Evolutionary conservation across 2,888 invertebrate genomes (phyloP).

Genomic region (Nebria brevicollis): DNA sequence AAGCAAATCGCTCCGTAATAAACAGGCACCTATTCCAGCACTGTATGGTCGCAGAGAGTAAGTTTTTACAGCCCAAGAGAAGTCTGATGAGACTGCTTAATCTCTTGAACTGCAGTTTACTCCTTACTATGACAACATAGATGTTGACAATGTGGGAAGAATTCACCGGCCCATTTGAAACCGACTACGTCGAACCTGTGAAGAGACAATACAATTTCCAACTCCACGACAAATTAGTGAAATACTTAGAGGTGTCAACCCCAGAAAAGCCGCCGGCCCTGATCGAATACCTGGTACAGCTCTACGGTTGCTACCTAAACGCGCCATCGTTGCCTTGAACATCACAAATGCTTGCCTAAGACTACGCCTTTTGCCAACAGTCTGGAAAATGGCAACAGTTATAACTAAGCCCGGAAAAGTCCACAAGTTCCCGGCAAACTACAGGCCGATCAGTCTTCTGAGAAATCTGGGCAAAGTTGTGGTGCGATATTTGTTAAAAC

Average conservation of each 20-base stretch:
- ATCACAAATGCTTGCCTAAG: conserved; percentile 8
- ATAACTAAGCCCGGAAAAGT: conserved; percentile 3
- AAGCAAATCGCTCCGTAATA: not conserved
- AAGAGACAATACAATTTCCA: not conserved
- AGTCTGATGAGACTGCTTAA: not conserved
- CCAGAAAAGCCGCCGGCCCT: not conserved
- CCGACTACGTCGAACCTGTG: not conserved
- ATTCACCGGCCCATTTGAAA: not conserved
- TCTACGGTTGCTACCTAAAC: not conserved
- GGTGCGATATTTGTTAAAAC: not conserved
- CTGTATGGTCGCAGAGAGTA: not conserved
- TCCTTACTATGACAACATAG: not conserved
- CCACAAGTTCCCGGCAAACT: conserved; percentile 13
- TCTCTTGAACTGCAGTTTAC: not conserved
- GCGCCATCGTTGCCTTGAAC: conserved; percentile 6
- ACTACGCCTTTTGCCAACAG: not conserved
- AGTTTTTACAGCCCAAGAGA: not conserved
- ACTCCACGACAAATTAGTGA: not conserved
- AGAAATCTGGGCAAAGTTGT: not conserved
- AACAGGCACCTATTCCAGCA: not conserved
- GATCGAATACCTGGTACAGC: not conserved
- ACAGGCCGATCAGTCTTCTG: conserved; percentile 18
- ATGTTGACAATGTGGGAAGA: not conserved
- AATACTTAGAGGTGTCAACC: not conserved
- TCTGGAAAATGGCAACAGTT: conserved; percentile 10